Percentiles rank a stretch among this genome's conserved stretches.
phyloP scores from a whole-genome alignment of 2,888 invertebrate genomes.

The Cremastinae sp. region DNA sequence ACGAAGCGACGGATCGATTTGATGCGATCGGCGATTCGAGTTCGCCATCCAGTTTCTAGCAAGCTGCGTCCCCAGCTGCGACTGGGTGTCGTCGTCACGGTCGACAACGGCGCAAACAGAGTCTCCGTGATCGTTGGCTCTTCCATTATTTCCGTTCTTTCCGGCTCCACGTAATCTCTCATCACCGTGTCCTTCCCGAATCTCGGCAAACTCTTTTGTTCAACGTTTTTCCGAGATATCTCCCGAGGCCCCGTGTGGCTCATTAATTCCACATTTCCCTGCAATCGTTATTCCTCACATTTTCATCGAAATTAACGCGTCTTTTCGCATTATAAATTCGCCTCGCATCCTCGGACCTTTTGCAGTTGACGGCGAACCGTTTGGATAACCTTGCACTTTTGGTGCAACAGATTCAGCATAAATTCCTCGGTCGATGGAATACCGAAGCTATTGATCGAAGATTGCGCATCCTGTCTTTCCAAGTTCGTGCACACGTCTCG shows the following conservation, averaged over 20 bases:
- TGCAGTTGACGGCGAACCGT: constrained; percentile 70
- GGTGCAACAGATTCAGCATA: constrained; percentile 65
- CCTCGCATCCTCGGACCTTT: constrained; percentile 54
- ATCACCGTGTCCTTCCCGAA: too few relatives aligned
- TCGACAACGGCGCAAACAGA: too few relatives aligned
- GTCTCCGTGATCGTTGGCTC: too few relatives aligned
- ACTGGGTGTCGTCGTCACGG: too few relatives aligned
- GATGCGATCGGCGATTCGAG: not conserved
- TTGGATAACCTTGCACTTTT: constrained; percentile 71
- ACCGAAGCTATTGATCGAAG: constrained; percentile 28
- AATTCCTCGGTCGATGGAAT: constrained; percentile 63
- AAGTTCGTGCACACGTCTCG: constrained; percentile 37
- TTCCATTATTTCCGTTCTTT: too few relatives aligned
- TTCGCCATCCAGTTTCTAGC: not conserved
- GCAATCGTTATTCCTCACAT: not conserved
- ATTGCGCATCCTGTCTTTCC: constrained; percentile 39
- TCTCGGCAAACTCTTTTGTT: too few relatives aligned
- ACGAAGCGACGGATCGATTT: constrained; percentile 13
- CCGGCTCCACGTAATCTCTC: too few relatives aligned
- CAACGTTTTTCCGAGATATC: too few relatives aligned
- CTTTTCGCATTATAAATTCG: constrained; percentile 9
- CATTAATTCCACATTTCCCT: constrained; percentile 38
- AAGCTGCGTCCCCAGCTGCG: not conserved
- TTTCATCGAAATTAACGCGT: constrained; percentile 7
- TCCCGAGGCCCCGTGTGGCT: too few relatives aligned